These are phyloP conservation scores for Leptinotarsa peninsularis DNA, from an alignment of 2,888 invertebrate species.

Conservation along the genomic window DNA sequence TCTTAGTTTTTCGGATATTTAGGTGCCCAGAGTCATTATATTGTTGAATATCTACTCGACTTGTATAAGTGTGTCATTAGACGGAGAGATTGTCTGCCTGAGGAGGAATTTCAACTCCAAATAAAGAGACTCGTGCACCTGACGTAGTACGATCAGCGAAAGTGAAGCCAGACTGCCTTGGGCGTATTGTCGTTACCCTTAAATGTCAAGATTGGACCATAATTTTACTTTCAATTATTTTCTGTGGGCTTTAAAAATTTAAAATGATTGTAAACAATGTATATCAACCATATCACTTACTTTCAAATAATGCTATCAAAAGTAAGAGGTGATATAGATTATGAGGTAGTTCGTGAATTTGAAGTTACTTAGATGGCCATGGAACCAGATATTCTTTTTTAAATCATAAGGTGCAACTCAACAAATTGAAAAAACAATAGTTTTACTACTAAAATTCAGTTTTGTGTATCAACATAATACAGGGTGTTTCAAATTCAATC, in stretches of 20 bases:
- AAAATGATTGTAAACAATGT: constrained; percentile 1
- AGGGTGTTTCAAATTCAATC: no score
- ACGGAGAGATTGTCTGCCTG: constrained; percentile 46
- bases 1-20: neutral
- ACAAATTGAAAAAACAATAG: no score
- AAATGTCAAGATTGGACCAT: constrained; percentile 35
- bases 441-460: no score
- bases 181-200: constrained; percentile 38
- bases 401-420: neutral
- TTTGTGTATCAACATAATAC: no score
- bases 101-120: constrained; percentile 45
- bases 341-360: constrained; percentile 7
- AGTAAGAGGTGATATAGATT: neutral
- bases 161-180: constrained; percentile 36
- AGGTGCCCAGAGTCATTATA: neutral
- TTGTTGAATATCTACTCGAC: constrained; percentile 13
- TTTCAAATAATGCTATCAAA: neutral
- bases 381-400: neutral
- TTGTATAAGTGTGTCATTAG: constrained; percentile 50
- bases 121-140: constrained; percentile 40
- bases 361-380: neutral
- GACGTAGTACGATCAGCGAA: constrained; percentile 38
- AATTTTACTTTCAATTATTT: constrained; percentile 41
- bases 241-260: constrained; percentile 13
- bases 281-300: neutral